phyloP scores from a whole-genome alignment of 2,797 vertebrate species.

The Sphenopsis melanotis region DNA sequence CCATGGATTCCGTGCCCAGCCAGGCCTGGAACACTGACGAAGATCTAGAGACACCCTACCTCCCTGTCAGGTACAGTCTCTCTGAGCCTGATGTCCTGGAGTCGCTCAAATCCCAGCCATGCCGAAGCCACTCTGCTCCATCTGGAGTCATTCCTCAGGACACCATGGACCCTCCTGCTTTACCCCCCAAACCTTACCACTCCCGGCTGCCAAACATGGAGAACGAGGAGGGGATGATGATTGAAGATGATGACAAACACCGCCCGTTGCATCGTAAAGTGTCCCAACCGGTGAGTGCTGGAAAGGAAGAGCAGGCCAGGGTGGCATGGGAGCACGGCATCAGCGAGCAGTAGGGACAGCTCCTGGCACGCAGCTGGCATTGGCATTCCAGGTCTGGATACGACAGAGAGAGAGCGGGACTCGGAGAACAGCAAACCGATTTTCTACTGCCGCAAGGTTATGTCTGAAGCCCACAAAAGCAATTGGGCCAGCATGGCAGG shows the following conservation, averaged over 20 bases:
- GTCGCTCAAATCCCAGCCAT: slow-evolving; percentile 84
- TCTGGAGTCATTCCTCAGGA: slow-evolving; percentile 81
- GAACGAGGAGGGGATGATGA: slow-evolving; percentile 83
- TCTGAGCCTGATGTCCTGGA: slow-evolving; percentile 92
- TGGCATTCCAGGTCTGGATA: slow-evolving; percentile 39
- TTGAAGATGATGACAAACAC: slow-evolving; percentile 87
- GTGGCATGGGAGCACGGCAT: slow-evolving; percentile 95
- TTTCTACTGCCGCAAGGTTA: slow-evolving; percentile 70
- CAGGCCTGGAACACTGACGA: slow-evolving; percentile 94
- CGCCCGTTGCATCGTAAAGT: slow-evolving; percentile 83
- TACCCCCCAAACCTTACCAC: slow-evolving; percentile 92
- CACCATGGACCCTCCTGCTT: slow-evolving; percentile 83
- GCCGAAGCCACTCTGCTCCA: slow-evolving; percentile 87
- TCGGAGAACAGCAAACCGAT: slow-evolving; percentile 55
- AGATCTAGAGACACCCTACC: slow-evolving; percentile 89
- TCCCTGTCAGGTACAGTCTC: slow-evolving; percentile 94
- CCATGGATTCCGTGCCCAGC: slow-evolving; percentile 92
- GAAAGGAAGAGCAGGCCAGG: slow-evolving; percentile 89
- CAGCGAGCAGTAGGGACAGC: slow-evolving; percentile 84
- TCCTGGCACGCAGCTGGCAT: slow-evolving; percentile 28
- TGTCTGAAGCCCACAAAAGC: slow-evolving; percentile 63
- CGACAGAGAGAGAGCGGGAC: slow-evolving; percentile 42
- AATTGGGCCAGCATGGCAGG: slow-evolving; percentile 71
- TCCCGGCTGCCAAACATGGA: slow-evolving; percentile 76
- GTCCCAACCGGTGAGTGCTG: slow-evolving; percentile 84